A percentile compares a stretch with the other conserved stretches of the same genome.
These are phyloP conservation scores for Sphaerophoria rueppellii DNA, from an alignment of 2,888 invertebrate genomes.

Conservation along the genomic window DNA sequence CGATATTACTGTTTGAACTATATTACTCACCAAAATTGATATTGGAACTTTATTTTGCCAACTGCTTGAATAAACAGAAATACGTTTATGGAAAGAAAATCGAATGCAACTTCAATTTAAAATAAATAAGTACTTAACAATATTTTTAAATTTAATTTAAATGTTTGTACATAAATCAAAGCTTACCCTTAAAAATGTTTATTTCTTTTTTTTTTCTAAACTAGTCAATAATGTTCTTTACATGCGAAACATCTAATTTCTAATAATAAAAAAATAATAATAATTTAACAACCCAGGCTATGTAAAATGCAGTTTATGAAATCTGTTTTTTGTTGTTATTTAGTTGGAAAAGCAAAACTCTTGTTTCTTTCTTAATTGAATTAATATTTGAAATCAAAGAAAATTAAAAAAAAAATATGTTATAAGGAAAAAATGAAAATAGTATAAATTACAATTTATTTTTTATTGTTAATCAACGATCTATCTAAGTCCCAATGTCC, in stretches of 20 bases:
- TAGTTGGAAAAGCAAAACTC: not conserved
- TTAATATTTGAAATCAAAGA: slow-evolving; percentile 27
- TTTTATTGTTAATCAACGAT: slow-evolving; percentile 40
- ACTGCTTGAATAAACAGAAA: slow-evolving; percentile 13
- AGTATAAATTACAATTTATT: slow-evolving; percentile 25
- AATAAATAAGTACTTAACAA: slow-evolving; percentile 62
- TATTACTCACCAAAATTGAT: not conserved
- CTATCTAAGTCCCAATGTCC: slow-evolving; percentile 60
- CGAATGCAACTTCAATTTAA: slow-evolving; percentile 41
- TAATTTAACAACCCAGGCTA: slow-evolving; percentile 55
- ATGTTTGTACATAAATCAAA: slow-evolving; percentile 30
- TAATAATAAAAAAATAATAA: not conserved
- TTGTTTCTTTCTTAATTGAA: slow-evolving; percentile 18
- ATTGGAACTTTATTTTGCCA: not conserved
- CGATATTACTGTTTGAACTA: too few species aligned
- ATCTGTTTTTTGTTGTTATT: slow-evolving; percentile 12
- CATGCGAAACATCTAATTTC: not conserved
- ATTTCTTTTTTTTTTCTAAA: slow-evolving; percentile 37
- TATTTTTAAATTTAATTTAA: slow-evolving; percentile 20
- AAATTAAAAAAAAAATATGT: slow-evolving; percentile 42
- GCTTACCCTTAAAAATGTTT: slow-evolving; percentile 18
- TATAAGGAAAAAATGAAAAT: slow-evolving; percentile 23
- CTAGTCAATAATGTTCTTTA: slow-evolving; percentile 69
- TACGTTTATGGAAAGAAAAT: slow-evolving; percentile 17
- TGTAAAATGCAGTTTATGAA: slow-evolving; percentile 61